Percentiles rank a stretch among this genome's conserved stretches.
phyloP scores from a whole-genome alignment of 1,140 invertebrate species.

The Ceratoteleas bidentatus region DNA sequence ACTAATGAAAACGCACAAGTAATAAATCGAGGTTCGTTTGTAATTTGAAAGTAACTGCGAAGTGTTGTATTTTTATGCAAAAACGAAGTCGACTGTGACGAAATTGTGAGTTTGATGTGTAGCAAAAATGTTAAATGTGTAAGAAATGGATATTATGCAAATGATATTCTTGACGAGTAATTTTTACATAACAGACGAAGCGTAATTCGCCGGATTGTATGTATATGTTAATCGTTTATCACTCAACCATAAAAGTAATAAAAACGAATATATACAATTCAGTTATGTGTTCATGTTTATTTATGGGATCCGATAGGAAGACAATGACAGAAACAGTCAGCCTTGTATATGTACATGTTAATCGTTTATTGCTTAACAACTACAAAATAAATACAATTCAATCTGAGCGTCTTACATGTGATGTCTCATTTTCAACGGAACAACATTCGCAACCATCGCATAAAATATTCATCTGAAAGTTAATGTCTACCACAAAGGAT shows the following conservation, averaged over 20 bases:
- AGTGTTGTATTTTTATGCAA: conserved; percentile 36
- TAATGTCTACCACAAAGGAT: conserved; percentile 41
- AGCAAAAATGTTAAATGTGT: conserved; percentile 34
- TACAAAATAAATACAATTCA: conserved; percentile 70
- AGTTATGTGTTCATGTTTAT: conserved; percentile 2
- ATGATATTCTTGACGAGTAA: conserved; percentile 52
- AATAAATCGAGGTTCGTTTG: conserved; percentile 18
- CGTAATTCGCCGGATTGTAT: conserved; percentile 30
- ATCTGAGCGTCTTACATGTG: conserved; percentile 50
- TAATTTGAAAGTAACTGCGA: conserved; percentile 23
- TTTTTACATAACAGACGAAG: conserved; percentile 48
- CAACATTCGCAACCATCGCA: conserved; percentile 53
- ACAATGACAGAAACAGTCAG: conserved; percentile 2
- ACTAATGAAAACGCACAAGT: conserved; percentile 7
- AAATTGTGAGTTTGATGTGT: conserved; percentile 27
- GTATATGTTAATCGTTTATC: conserved; percentile 44
- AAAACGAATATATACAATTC: conserved; percentile 24
- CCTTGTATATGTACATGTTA: conserved; percentile 58
- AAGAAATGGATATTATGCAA: conserved; percentile 42
- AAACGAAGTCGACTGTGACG: conserved; percentile 4
- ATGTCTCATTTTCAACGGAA: conserved; percentile 47
- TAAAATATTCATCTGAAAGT: conserved; percentile 44
- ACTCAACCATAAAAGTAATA: conserved; percentile 32
- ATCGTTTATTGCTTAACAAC: conserved; percentile 65
- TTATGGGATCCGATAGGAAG: too few species aligned